phyloP scores from a whole-genome alignment of 1,140 invertebrate genomes.

The Hyphantria cunea region DNA sequence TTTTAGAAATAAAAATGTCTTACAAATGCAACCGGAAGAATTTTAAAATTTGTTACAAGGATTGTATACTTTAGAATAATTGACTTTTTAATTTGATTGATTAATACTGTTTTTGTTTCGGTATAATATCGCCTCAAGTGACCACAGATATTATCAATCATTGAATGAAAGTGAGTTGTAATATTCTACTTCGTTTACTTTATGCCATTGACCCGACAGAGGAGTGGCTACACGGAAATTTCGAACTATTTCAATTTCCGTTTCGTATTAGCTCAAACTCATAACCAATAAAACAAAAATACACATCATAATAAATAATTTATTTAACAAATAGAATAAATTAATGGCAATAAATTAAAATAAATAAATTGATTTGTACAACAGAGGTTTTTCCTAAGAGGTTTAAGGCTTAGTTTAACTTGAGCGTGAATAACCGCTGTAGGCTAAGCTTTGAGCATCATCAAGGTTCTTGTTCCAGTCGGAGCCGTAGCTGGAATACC shows the following conservation, averaged over 20 bases:
- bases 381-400: slow-evolving; percentile 42
- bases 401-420: slow-evolving; percentile 48
- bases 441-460: slow-evolving; percentile 70
- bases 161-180: slow-evolving; percentile 24
- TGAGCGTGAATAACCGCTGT: slow-evolving; percentile 65
- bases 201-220: slow-evolving; percentile 21
- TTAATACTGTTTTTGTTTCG: background rate
- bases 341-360: slow-evolving; percentile 71
- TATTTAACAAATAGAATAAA: slow-evolving; percentile 51
- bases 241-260: slow-evolving; percentile 36
- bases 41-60: no score
- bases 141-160: slow-evolving; percentile 25
- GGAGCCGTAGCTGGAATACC: slow-evolving; percentile 62
- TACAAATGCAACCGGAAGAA: background rate
- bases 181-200: slow-evolving; percentile 4
- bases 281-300: slow-evolving; percentile 29
- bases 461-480: slow-evolving; percentile 78
- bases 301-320: slow-evolving; percentile 36
- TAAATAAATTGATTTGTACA: slow-evolving; percentile 76
- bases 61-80: no score
- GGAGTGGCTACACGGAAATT: slow-evolving; percentile 3
- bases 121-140: slow-evolving; percentile 6
- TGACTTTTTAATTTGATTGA: background rate
- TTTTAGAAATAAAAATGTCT: background rate
- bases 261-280: slow-evolving; percentile 19